A percentile compares a stretch with the other conserved stretches of the same genome.
Conservation (phyloP, 2,888 invertebrate species). For the Hetaerina titia region DNA sequence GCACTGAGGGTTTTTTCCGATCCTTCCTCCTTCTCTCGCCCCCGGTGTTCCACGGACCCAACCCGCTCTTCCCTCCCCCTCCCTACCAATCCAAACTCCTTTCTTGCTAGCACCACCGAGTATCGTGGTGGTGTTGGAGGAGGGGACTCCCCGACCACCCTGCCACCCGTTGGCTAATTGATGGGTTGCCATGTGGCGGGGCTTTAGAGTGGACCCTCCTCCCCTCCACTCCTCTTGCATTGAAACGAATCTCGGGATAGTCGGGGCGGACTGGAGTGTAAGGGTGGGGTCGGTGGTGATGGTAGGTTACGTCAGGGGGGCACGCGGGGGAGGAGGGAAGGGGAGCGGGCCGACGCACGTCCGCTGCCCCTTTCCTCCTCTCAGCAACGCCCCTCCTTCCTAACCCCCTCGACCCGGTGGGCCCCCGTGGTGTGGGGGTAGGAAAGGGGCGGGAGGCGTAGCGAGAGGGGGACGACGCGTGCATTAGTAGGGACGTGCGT, state of each 20-base stretch:
- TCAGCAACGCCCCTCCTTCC: too few species aligned
- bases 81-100: not conserved
- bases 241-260: constrained; percentile 30
- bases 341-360: too few species aligned
- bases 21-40: not conserved
- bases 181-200: constrained; percentile 51
- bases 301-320: too few species aligned
- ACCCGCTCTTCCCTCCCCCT: not conserved
- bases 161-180: constrained; percentile 65
- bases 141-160: not conserved
- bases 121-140: not conserved
- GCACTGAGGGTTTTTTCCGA: not conserved
- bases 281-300: not conserved
- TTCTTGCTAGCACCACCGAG: not conserved
- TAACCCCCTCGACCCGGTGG: too few species aligned
- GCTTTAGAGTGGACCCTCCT: constrained; percentile 51
- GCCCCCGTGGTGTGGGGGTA: too few species aligned
- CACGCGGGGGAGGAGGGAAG: too few species aligned
- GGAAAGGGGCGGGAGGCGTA: not conserved
- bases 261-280: not conserved
- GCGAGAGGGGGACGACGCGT: not conserved
- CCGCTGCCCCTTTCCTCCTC: too few species aligned
- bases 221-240: not conserved
- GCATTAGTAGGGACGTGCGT: not conserved
- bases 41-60: not conserved